Evolutionary conservation across 2,113 vertebrate genomes (phyloP).

Genomic region (Carassius gibelio): DNA sequence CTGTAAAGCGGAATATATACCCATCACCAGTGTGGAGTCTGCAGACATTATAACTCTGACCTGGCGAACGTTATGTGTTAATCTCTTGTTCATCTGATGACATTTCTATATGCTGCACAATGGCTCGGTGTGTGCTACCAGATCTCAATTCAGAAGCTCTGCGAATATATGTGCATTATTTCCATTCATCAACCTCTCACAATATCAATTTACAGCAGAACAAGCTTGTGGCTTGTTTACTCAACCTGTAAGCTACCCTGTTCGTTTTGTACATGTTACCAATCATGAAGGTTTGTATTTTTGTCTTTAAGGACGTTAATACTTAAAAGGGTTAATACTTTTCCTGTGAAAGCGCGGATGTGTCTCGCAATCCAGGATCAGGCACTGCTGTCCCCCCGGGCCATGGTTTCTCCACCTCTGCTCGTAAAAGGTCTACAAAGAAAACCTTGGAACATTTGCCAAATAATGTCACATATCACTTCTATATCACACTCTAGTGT

Average conservation of each 20-base stretch:
- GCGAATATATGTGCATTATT: too few relatives aligned
- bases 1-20: too few relatives aligned
- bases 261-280: neutral
- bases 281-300: neutral
- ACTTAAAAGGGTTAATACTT: constrained; percentile 65
- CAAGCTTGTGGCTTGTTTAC: constrained; percentile 1
- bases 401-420: constrained; percentile 56
- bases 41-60: too few relatives aligned
- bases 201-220: constrained; percentile 35
- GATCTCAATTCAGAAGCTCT: too few relatives aligned
- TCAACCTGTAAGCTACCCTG: neutral
- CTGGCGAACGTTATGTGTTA: too few relatives aligned
- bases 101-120: too few relatives aligned
- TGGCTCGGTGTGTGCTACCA: too few relatives aligned
- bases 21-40: too few relatives aligned
- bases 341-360: constrained; percentile 62
- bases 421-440: constrained; percentile 60
- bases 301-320: neutral
- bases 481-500: too few relatives aligned
- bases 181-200: constrained; percentile 32
- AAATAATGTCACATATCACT: constrained; percentile 23
- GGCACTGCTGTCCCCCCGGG: constrained; percentile 61
- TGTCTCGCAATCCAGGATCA: constrained; percentile 67
- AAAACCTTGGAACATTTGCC: constrained; percentile 54
- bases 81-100: too few relatives aligned